phyloP scores from a whole-genome alignment of 1,140 invertebrate genomes.

The Wasmannia auropunctata region DNA sequence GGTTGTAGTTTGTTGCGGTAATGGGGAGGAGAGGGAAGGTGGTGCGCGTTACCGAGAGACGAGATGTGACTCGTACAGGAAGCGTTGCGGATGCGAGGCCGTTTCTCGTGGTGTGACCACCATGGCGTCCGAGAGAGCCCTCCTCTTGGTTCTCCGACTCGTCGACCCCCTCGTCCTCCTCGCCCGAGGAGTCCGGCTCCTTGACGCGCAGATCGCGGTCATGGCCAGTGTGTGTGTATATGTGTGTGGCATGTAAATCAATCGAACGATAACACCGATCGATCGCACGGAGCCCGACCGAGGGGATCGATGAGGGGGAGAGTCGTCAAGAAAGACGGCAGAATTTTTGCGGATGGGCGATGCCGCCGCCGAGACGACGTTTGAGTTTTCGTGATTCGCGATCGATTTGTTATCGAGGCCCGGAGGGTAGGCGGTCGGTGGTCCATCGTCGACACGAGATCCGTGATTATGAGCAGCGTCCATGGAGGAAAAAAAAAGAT shows the following conservation, averaged over 20 bases:
- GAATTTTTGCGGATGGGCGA: constrained; percentile 49
- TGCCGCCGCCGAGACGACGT: constrained; percentile 64
- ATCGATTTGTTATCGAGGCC: constrained; percentile 59
- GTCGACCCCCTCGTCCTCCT: constrained; percentile 82
- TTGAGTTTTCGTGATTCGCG: constrained; percentile 51
- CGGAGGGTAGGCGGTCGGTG: constrained; percentile 47
- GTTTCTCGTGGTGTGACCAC: constrained; percentile 81
- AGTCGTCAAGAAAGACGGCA: constrained; percentile 31
- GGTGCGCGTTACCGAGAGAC: constrained; percentile 82
- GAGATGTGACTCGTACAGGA: constrained; percentile 83
- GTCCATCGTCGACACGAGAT: constrained; percentile 74
- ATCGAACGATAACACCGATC: constrained; percentile 17
- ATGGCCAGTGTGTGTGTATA: neutral
- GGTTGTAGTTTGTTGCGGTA: constrained; percentile 17
- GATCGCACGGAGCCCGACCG: constrained; percentile 11
- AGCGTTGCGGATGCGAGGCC: constrained; percentile 83
- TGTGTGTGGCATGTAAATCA: constrained; percentile 32
- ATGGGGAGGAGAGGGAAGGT: constrained; percentile 45
- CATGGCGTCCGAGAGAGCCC: constrained; percentile 78
- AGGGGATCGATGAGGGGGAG: constrained; percentile 43
- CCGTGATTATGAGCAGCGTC: constrained; percentile 81
- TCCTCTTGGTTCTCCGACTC: constrained; percentile 82
- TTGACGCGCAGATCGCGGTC: neutral
- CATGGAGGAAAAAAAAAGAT: constrained; percentile 80
- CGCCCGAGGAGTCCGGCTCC: constrained; percentile 80